Conservation (phyloP, 2,113 vertebrate species). For the Uria aalge region DNA sequence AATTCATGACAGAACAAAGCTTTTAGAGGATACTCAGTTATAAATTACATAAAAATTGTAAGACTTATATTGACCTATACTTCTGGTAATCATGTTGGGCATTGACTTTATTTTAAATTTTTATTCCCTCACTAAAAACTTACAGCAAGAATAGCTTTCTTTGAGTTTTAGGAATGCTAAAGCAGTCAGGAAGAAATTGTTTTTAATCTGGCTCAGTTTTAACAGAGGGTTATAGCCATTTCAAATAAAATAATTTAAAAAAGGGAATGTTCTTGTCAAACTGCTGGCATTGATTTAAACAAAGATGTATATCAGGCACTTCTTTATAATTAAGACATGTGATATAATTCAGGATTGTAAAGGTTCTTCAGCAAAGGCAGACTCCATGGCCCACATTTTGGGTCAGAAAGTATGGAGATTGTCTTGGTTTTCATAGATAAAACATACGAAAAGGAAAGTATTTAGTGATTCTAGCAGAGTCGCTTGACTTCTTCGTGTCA, state of each 20-base stretch:
- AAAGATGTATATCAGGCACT: neutral
- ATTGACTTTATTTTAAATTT: slow-evolving; percentile 50
- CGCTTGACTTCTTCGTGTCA: neutral
- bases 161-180: slow-evolving; percentile 35
- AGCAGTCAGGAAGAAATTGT: neutral
- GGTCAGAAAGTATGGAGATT: neutral
- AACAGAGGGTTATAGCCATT: neutral
- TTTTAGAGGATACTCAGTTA: slow-evolving; percentile 47
- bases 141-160: slow-evolving; percentile 41
- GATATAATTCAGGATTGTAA: slow-evolving; percentile 3
- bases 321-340: slow-evolving; percentile 7
- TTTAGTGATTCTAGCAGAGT: neutral
- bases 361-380: slow-evolving; percentile 23
- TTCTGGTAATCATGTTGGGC: neutral
- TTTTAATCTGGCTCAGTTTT: slow-evolving; percentile 29
- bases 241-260: slow-evolving; percentile 20
- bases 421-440: neutral
- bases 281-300: slow-evolving; percentile 1
- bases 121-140: neutral
- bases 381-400: neutral
- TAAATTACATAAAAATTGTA: slow-evolving; percentile 43
- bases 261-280: slow-evolving; percentile 15
- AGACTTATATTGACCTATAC: neutral
- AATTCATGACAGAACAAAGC: slow-evolving; percentile 22
- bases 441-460: neutral